Evolutionary conservation across 2,113 vertebrate species (phyloP), one percentile per base, ranked within the genome.

Genomic region (Mellivora capensis): DNA sequence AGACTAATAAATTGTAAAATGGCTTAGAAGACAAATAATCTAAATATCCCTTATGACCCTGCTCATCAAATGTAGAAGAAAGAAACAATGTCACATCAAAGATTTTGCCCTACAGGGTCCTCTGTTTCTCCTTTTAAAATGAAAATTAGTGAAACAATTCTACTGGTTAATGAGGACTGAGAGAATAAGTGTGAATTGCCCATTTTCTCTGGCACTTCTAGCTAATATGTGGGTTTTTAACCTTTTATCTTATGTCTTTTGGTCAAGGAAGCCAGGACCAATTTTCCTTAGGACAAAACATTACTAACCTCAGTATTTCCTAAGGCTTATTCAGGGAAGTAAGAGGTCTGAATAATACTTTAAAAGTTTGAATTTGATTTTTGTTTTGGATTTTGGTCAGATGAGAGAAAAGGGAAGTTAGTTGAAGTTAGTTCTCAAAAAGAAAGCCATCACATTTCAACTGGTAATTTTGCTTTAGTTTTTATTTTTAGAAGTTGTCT

Each of bases 1-100:
- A 98, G 76, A 84, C 85, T 93, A 97, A 93, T 37, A 27, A 96
- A 94, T 94, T 97, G 62, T 96, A 2, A 91, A 96, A 61, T 92
- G 93, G 7, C 87, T 97, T 91, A 84, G 77, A 93, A 93, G 72
- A 57, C n/a, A 61, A 57, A 85, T 94, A 39, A 67, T 94, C 69
- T 87, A 74, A 97, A 76, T 62, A 72, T 83, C 82, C 25, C 2
- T 12, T 95, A 97, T 31, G 57, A 61, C 87, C 90, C 42, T 87
- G 14, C 83, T 88, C 96, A 88, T 97, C 85, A 97, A 90, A 77
- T 76, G 37, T 64, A 47, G 57, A 83, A 61, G 79, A 62, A 91
- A 81, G 71, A 93, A 94, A 37, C 37, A 13, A 3, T 90, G 93
- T 74, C 77, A 92, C 93, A 62, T 91, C 0, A 0, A 76, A 79